Evolutionary conservation across 2,797 vertebrate species (phyloP).

Genomic region (Bradypus variegatus): DNA sequence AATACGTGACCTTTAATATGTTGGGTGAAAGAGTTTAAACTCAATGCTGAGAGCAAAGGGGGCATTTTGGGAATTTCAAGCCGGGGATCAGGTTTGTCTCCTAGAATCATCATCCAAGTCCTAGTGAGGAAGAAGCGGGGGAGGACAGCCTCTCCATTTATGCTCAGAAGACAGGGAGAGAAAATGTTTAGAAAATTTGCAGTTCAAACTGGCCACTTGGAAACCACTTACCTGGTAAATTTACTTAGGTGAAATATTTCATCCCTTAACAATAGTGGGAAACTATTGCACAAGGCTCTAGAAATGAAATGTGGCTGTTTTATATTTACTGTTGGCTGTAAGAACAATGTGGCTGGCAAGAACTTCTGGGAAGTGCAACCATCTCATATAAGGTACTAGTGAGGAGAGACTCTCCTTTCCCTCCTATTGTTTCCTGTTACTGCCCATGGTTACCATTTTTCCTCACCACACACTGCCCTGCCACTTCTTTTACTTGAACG

Average conservation of each 20-base stretch:
- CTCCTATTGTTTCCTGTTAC: background rate
- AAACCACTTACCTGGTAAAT: background rate
- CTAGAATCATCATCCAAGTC: background rate
- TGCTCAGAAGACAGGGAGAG: background rate
- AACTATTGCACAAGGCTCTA: background rate
- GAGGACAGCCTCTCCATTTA: background rate
- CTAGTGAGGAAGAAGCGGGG: background rate
- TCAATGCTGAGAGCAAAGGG: background rate
- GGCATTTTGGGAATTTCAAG: background rate
- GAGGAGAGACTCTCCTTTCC: background rate
- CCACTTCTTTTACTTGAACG: background rate
- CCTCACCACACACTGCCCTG: background rate
- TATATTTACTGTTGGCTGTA: background rate
- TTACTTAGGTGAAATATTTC: slow-evolving; percentile 28
- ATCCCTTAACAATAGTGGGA: background rate
- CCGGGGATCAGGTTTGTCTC: background rate
- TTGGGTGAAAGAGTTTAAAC: slow-evolving; percentile 7
- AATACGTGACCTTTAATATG: background rate
- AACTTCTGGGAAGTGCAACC: background rate
- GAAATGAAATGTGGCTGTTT: background rate
- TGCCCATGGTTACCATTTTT: background rate
- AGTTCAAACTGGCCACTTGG: background rate
- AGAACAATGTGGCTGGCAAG: background rate
- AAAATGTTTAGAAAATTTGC: background rate
- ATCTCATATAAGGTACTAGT: background rate